Conservation (phyloP, 2,888 invertebrate species). For the Gryllus longicercus region DNA sequence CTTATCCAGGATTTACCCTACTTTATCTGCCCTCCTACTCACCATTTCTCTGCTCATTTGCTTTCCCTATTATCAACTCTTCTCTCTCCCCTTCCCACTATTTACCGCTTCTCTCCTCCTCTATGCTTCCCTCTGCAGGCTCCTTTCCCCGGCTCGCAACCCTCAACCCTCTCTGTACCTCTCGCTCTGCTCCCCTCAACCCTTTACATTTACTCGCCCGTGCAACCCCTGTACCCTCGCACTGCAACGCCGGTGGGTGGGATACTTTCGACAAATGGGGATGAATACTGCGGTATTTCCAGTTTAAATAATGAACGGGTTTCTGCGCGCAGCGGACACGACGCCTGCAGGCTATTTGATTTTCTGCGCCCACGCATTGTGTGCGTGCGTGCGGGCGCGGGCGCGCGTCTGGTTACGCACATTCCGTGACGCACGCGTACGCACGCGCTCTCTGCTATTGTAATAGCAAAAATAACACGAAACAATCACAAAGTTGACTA, state of each 20-base stretch:
- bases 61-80: too few species aligned
- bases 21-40: too few species aligned
- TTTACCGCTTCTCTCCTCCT: too few species aligned
- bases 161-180: too few species aligned
- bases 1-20: too few species aligned
- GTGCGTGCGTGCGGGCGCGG: neutral
- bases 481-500: neutral
- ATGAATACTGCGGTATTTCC: conserved; percentile 6
- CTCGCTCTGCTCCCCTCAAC: too few species aligned
- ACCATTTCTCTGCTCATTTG: too few species aligned
- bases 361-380: neutral
- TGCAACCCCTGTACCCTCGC: too few species aligned
- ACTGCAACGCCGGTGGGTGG: neutral
- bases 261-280: conserved; percentile 8
- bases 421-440: neutral
- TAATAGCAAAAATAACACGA: neutral
- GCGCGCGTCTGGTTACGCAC: neutral
- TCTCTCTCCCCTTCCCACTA: too few species aligned
- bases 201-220: too few species aligned
- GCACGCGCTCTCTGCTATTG: neutral
- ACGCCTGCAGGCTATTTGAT: neutral
- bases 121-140: too few species aligned
- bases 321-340: neutral
- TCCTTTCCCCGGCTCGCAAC: too few species aligned
- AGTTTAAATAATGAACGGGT: conserved; percentile 17